Evolutionary conservation across 1,140 invertebrate genomes (phyloP).

Genomic region (Brachionus plicatilis): DNA sequence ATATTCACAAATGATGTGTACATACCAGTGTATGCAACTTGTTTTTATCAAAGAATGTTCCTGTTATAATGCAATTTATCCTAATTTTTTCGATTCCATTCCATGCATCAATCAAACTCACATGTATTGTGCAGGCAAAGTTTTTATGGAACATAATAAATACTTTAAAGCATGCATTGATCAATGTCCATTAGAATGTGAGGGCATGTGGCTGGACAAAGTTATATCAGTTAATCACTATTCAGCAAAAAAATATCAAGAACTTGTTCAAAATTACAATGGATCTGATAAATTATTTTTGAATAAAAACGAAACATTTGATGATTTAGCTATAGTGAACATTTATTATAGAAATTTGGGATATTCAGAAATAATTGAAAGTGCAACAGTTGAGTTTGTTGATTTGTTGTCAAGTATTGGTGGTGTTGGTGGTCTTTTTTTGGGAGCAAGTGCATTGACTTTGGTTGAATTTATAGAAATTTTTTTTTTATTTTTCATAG

Average conservation of each 20-base stretch:
- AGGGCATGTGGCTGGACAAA: background rate
- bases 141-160: background rate
- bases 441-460: conserved; percentile 7
- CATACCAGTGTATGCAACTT: background rate
- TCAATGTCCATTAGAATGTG: conserved; percentile 22
- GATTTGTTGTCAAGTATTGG: background rate
- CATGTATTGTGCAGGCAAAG: background rate
- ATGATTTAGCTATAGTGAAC: background rate
- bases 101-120: background rate
- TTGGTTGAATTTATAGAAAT: background rate
- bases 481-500: background rate
- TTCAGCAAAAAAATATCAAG: background rate
- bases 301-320: background rate
- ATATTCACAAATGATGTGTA: background rate
- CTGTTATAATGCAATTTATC: background rate
- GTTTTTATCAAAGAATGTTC: background rate
- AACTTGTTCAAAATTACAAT: background rate
- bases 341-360: background rate
- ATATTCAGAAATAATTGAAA: background rate
- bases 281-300: background rate
- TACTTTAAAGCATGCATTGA: background rate
- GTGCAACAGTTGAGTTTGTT: background rate
- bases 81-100: background rate
- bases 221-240: background rate
- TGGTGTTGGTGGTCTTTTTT: conserved; percentile 9